Conservation (phyloP, 2,888 invertebrate species). For the Eurytoma californica region DNA sequence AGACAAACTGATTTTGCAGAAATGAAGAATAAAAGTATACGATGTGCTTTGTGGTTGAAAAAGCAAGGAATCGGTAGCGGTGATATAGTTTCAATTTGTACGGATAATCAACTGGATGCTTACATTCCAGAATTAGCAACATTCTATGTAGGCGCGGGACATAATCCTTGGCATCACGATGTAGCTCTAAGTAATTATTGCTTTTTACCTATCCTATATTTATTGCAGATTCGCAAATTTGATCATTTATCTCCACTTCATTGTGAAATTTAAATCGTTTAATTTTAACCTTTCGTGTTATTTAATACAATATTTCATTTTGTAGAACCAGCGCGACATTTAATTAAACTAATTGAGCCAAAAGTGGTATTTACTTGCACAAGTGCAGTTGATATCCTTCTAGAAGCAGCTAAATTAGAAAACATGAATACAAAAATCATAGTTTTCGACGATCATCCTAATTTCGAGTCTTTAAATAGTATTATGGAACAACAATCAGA, state of each 20-base stretch:
- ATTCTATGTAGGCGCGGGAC: conserved; percentile 62
- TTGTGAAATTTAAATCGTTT: too few species aligned
- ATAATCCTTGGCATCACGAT: conserved; percentile 65
- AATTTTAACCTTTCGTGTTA: not conserved
- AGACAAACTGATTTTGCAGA: conserved; percentile 59
- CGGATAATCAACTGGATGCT: conserved; percentile 63
- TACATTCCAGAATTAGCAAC: conserved; percentile 64
- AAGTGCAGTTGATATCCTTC: conserved; percentile 22
- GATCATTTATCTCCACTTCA: too few species aligned
- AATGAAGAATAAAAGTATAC: conserved; percentile 62
- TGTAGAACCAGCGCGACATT: conserved; percentile 62
- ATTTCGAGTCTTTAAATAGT: conserved; percentile 56
- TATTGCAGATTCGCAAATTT: too few species aligned
- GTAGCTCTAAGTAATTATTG: conserved; percentile 61
- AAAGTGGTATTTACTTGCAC: conserved; percentile 64
- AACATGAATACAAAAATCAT: conserved; percentile 58
- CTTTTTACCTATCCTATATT: not conserved
- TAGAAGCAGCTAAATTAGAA: conserved; percentile 57
- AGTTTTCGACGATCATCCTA: conserved; percentile 59
- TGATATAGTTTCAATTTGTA: conserved; percentile 64
- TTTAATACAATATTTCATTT: not conserved
- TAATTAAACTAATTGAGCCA: conserved; percentile 61
- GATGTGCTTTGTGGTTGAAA: conserved; percentile 67
- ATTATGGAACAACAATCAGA: conserved; percentile 56
- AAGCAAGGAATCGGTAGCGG: conserved; percentile 60